These are phyloP conservation scores for Clarias batrachus DNA, from an alignment of 2,113 vertebrate genomes.

Conservation along the genomic window DNA sequence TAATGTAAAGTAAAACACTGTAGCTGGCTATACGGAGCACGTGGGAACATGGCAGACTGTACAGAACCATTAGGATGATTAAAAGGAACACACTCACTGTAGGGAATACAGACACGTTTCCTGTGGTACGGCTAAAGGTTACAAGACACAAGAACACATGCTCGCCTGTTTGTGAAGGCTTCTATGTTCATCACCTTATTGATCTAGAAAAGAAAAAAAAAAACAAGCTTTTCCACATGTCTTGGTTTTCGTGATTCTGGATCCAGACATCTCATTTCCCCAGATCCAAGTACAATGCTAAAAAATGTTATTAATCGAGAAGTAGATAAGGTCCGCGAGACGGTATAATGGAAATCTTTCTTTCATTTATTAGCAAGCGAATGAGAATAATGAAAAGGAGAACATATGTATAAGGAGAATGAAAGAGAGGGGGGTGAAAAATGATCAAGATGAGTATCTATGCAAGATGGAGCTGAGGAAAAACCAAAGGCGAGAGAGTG, in stretches of 20 bases:
- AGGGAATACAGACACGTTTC: neutral
- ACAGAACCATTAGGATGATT: neutral
- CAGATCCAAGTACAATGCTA: neutral
- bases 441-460: neutral
- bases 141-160: neutral
- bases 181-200: neutral
- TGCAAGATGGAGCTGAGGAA: neutral
- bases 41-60: neutral
- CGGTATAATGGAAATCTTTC: neutral
- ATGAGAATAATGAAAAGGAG: conserved; percentile 11
- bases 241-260: neutral
- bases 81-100: neutral
- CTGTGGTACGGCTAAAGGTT: neutral
- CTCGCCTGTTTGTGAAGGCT: neutral
- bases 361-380: conserved; percentile 2
- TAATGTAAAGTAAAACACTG: neutral
- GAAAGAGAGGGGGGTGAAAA: neutral
- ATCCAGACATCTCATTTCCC: neutral
- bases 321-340: neutral
- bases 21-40: neutral
- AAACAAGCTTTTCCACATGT: neutral
- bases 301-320: neutral
- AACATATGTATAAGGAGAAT: neutral
- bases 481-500: conserved; percentile 12
- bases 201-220: neutral